A percentile compares a stretch with the other conserved stretches of the same genome.
phyloP scores from a whole-genome alignment of 1,140 invertebrate genomes.

The Triops cancriformis region DNA sequence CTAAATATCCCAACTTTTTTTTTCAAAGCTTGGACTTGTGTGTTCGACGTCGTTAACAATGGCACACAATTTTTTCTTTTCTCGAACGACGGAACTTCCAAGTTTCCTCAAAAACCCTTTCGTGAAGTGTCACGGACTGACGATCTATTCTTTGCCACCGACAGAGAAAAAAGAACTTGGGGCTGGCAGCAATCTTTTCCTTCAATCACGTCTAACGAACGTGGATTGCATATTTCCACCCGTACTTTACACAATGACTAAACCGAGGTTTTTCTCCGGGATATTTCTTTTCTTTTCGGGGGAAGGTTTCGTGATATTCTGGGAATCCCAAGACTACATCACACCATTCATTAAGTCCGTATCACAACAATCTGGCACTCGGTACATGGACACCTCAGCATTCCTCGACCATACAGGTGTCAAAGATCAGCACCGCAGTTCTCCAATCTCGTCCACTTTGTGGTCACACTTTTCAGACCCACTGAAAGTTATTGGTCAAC shows the following conservation, averaged over 20 bases:
- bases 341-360: background rate
- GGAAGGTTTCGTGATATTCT: background rate
- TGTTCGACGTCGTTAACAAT: background rate
- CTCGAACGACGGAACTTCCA: background rate
- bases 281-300: background rate
- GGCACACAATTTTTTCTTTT: background rate
- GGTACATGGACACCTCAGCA: background rate
- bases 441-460: too few relatives aligned
- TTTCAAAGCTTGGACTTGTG: background rate
- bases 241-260: constrained; percentile 6
- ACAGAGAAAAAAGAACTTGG: background rate
- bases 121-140: background rate
- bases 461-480: background rate
- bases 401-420: background rate
- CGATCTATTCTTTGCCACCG: background rate
- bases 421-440: background rate
- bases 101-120: background rate
- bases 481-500: background rate
- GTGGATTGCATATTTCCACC: constrained; percentile 10
- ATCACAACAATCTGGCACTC: background rate
- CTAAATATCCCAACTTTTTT: background rate
- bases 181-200: background rate
- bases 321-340: background rate
- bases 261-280: background rate
- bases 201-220: constrained; percentile 8